Conservation (phyloP, 1,140 invertebrate genomes). For the Hycleus phaleratus region DNA sequence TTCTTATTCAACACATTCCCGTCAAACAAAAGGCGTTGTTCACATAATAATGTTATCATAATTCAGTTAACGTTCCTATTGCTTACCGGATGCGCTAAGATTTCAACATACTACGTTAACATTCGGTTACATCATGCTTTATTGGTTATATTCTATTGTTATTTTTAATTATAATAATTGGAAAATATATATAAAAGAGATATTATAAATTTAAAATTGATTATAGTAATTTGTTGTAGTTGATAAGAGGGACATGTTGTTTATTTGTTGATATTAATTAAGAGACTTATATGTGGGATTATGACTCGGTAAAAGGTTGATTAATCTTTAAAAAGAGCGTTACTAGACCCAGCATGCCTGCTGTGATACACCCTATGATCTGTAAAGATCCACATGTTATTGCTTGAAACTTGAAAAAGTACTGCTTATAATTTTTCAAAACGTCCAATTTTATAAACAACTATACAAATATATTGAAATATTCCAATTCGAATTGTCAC, state of each 20-base stretch:
- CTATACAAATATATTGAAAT: too few species aligned
- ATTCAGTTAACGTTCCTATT: slow-evolving; percentile 7
- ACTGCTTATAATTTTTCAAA: slow-evolving; percentile 9
- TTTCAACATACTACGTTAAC: slow-evolving; percentile 9
- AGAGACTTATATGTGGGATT: slow-evolving; percentile 10
- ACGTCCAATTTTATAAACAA: too few species aligned
- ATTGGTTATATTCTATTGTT: not conserved
- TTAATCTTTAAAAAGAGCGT: slow-evolving; percentile 15
- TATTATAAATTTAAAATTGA: not conserved
- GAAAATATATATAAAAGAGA: not conserved
- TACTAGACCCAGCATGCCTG: slow-evolving; percentile 13
- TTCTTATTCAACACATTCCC: slow-evolving; percentile 9
- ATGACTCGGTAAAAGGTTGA: slow-evolving; percentile 5
- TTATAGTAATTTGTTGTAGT: not conserved
- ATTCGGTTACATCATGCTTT: slow-evolving; percentile 12
- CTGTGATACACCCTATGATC: slow-evolving; percentile 12
- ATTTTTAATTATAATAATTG: not conserved
- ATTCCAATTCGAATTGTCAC: too few species aligned
- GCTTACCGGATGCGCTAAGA: slow-evolving; percentile 13
- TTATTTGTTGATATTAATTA: slow-evolving; percentile 22
- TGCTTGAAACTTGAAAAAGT: slow-evolving; percentile 7
- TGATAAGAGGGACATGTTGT: slow-evolving; percentile 8
- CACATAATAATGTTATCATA: slow-evolving; percentile 12
- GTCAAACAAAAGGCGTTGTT: slow-evolving; percentile 10
- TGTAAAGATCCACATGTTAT: slow-evolving; percentile 13